Base-by-base conservation (phyloP, 1,140 invertebrate species). In the Coptotermes formosanus region DNA sequence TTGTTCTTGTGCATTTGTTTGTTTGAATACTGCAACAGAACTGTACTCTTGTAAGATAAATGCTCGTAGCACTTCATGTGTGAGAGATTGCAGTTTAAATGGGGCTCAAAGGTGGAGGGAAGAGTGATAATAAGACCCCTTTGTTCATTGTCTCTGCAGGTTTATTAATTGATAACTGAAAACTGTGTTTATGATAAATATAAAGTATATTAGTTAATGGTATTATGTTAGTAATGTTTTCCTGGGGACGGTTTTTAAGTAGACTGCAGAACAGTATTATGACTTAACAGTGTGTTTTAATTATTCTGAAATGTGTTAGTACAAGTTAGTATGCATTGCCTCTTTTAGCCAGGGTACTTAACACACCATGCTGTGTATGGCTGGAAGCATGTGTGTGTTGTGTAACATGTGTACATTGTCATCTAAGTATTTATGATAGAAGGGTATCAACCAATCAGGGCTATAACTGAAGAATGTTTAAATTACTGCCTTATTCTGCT, bases 1-100 rank as follows among this genome's bases (percentile, higher is more conserved):
- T 89, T 64, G 55, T 86, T 59, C 59, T 89, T 83, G 82, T 86
- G 64, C 44, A 86, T 86, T 32, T 85, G 85, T 55, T 86, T 82
- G 59, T 86, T 86, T 86, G 64, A 85, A 82, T 48, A 85, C 59
- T 38, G 75, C 85, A 85, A n/a, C 75, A 82, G 44, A 59, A 85
- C 48, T 85, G 38, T 82, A 52, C 75, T 82, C 75, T 85, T 59
- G 30, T 85, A 85, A 85, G 38, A 85, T 85, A 83, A 83, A 45
- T 83, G 82, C 82, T 83, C 82, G 82, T 83, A 48, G 23, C 82
- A 83, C 43, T 83, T 69, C 14, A 45, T 82, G 64, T 82, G 81
- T 82, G 44, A 52, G 44, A 86, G 32, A 82, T 30, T 38, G 44
- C 85, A 21, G 85, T 85, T 85, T 52, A 12, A 55, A 85, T 85